phyloP scores from a whole-genome alignment of 2,888 invertebrate genomes.

The Apodemia zela region DNA sequence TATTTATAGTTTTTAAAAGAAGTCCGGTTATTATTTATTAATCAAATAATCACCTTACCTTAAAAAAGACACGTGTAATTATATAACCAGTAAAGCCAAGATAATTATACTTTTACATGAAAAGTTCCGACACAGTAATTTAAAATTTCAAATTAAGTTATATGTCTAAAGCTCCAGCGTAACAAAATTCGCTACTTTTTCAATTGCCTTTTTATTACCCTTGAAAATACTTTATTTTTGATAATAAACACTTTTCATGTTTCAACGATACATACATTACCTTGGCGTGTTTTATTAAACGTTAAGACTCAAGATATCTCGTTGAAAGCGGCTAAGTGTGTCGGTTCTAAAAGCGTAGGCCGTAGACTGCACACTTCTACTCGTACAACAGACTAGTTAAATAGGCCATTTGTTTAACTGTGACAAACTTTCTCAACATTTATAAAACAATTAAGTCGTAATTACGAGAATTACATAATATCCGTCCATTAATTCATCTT shows the following conservation, averaged over 20 bases:
- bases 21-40: too few relatives aligned
- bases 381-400: constrained; percentile 70
- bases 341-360: constrained; percentile 65
- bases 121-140: background rate
- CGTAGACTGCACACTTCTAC: constrained; percentile 77
- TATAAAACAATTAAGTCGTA: constrained; percentile 51
- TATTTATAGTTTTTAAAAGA: too few relatives aligned
- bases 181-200: background rate
- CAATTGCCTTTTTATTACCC: background rate
- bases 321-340: constrained; percentile 65
- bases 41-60: too few relatives aligned
- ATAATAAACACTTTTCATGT: background rate
- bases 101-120: background rate
- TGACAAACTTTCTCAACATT: constrained; percentile 59
- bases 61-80: too few relatives aligned
- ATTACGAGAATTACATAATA: constrained; percentile 32
- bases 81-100: too few relatives aligned
- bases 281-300: background rate
- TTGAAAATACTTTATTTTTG: background rate
- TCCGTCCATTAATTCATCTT: constrained; percentile 23
- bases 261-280: background rate
- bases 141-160: too few relatives aligned
- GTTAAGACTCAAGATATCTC: constrained; percentile 44
- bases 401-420: constrained; percentile 52
- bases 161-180: background rate